A percentile compares a stretch with the other conserved stretches of the same genome.
Evolutionary conservation across 1,140 invertebrate genomes (phyloP).

Genomic region (Melipona quadrifasciata): DNA sequence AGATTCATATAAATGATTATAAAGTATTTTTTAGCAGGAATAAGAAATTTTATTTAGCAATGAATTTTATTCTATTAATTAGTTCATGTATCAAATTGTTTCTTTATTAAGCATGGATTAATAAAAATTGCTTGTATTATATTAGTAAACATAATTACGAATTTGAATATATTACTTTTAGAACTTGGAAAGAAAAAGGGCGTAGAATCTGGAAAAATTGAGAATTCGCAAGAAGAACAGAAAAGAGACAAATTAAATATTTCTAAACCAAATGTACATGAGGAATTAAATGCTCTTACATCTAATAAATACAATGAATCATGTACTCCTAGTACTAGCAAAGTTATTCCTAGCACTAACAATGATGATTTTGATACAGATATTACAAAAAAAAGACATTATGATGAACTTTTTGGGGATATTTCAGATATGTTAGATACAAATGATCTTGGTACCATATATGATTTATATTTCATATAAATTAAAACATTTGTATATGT

Average conservation of each 20-base stretch:
- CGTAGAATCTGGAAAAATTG: not conserved
- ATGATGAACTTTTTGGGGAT: constrained; percentile 87
- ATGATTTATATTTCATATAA: not conserved
- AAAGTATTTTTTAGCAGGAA: not conserved
- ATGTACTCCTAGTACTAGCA: not conserved
- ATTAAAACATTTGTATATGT: not conserved
- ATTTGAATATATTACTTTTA: not conserved
- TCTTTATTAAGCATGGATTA: no score
- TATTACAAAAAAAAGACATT: constrained; percentile 80
- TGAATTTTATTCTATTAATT: no score
- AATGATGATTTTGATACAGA: not conserved
- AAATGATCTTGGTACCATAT: constrained; percentile 69
- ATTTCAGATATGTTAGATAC: constrained; percentile 84
- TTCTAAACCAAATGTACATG: not conserved
- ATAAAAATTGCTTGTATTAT: no score
- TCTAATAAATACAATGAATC: not conserved
- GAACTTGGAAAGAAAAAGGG: not conserved
- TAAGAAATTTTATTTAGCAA: not conserved
- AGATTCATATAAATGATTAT: not conserved
- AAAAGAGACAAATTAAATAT: not conserved
- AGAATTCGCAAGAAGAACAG: not conserved
- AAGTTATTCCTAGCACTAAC: not conserved
- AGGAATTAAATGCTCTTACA: not conserved
- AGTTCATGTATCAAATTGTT: no score
- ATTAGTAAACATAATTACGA: not conserved